Percentiles rank a stretch among this genome's conserved stretches.
Evolutionary conservation across 2,888 invertebrate species (phyloP).

Genomic region (Hipparchia sbordonii): DNA sequence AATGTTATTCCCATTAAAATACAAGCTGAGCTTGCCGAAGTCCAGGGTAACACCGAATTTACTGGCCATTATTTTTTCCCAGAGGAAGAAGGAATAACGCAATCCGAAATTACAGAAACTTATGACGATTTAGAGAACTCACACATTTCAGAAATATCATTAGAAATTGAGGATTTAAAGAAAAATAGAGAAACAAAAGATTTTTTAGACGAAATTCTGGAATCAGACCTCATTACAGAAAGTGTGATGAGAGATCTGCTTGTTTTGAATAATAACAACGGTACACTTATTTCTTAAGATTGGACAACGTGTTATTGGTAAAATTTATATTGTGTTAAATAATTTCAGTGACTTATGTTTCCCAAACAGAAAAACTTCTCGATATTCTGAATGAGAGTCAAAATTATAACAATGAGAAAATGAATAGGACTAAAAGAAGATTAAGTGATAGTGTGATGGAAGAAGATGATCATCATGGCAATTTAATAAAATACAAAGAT

Average conservation of each 20-base stretch:
- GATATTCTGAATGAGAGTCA: not conserved
- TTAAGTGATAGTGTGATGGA: constrained; percentile 3
- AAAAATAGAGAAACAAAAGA: constrained; percentile 63
- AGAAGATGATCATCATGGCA: constrained; percentile 4
- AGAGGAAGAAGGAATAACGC: constrained; percentile 60
- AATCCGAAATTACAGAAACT: constrained; percentile 55
- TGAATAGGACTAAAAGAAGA: constrained; percentile 28
- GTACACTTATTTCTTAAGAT: constrained; percentile 17
- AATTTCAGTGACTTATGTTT: constrained; percentile 15
- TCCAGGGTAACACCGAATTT: constrained; percentile 61
- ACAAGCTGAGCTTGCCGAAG: constrained; percentile 65
- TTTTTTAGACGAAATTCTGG: constrained; percentile 73
- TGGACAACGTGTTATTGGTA: constrained; percentile 2
- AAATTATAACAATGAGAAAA: constrained; percentile 12
- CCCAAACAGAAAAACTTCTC: not conserved
- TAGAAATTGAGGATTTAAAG: constrained; percentile 68
- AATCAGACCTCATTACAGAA: constrained; percentile 61
- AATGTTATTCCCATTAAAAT: constrained; percentile 62
- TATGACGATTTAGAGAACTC: constrained; percentile 62
- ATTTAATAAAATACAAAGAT: constrained; percentile 43
- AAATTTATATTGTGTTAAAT: constrained; percentile 11
- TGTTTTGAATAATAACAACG: constrained; percentile 31
- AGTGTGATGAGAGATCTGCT: constrained; percentile 39
- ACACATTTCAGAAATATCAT: constrained; percentile 60
- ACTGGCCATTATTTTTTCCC: constrained; percentile 77